Percentiles rank a stretch among this genome's conserved stretches.
Conservation (phyloP, 2,888 invertebrate genomes). For the Cybosia mesomella region DNA sequence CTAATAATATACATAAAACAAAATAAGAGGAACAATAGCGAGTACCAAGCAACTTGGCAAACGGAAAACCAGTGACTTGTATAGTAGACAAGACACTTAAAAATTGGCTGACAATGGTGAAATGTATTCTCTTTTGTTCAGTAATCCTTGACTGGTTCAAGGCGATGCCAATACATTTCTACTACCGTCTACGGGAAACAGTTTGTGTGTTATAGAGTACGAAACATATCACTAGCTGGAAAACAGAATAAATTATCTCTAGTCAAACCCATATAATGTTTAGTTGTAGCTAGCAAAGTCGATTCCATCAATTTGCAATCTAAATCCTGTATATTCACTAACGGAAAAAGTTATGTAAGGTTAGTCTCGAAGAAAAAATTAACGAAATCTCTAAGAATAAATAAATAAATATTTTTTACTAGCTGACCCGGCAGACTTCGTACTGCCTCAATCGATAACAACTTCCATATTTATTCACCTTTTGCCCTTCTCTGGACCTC, state of each 20-base stretch:
- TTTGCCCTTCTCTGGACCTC: too few relatives aligned
- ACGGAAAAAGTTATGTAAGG: not conserved
- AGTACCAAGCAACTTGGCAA: not conserved
- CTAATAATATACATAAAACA: not conserved
- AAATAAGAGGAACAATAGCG: not conserved
- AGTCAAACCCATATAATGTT: not conserved
- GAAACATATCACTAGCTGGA: not conserved
- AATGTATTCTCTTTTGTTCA: conserved; percentile 24
- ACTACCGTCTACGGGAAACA: not conserved
- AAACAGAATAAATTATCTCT: not conserved
- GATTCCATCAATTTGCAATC: not conserved
- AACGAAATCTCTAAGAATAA: not conserved
- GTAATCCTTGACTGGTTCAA: conserved; percentile 9
- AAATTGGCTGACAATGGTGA: conserved; percentile 23
- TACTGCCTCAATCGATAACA: too few relatives aligned
- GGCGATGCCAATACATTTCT: conserved; percentile 20
- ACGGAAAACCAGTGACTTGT: conserved; percentile 11
- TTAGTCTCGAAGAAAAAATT: not conserved
- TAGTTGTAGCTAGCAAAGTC: not conserved
- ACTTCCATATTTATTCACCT: too few relatives aligned
- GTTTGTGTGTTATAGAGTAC: conserved; percentile 4
- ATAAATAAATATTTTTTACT: too few relatives aligned
- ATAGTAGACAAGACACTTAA: conserved; percentile 10
- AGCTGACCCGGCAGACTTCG: too few relatives aligned
- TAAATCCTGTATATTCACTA: not conserved